Percentiles rank a stretch among this genome's conserved stretches.
Evolutionary conservation across 1,140 invertebrate genomes (phyloP).

Genomic region (Aporrectodea caliginosa): DNA sequence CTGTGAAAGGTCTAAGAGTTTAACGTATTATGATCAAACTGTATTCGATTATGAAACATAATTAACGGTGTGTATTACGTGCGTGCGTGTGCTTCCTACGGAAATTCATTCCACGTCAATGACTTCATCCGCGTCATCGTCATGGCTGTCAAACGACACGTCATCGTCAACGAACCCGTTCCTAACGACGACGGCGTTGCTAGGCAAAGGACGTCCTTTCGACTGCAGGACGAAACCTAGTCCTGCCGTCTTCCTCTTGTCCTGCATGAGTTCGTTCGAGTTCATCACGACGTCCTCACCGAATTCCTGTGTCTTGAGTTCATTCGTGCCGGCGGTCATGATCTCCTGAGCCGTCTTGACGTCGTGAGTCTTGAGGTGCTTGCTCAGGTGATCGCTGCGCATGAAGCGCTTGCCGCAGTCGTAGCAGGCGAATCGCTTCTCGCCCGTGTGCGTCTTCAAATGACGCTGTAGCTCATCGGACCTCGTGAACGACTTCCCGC

Average conservation of each 20-base stretch:
- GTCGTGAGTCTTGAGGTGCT: conserved; percentile 53
- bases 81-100: too few species aligned
- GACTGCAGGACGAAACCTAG: neutral
- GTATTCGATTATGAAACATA: neutral
- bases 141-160: too few species aligned
- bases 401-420: conserved; percentile 87
- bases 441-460: conserved; percentile 83
- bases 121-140: neutral
- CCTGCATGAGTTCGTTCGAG: neutral
- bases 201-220: neutral
- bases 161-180: neutral
- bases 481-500: conserved; percentile 83
- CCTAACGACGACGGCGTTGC: neutral
- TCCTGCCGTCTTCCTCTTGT: neutral
- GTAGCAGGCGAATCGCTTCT: conserved; percentile 86
- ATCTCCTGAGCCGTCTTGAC: conserved; percentile 50
- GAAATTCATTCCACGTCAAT: neutral
- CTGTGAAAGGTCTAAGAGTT: neutral
- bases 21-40: neutral
- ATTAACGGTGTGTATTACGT: too few species aligned
- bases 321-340: neutral
- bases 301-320: too few species aligned
- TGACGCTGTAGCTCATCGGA: conserved; percentile 91
- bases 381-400: conserved; percentile 64
- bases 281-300: neutral